Evolutionary conservation across 2,797 vertebrate genomes (phyloP).

Genomic region (Aselliscus stoliczkanus): DNA sequence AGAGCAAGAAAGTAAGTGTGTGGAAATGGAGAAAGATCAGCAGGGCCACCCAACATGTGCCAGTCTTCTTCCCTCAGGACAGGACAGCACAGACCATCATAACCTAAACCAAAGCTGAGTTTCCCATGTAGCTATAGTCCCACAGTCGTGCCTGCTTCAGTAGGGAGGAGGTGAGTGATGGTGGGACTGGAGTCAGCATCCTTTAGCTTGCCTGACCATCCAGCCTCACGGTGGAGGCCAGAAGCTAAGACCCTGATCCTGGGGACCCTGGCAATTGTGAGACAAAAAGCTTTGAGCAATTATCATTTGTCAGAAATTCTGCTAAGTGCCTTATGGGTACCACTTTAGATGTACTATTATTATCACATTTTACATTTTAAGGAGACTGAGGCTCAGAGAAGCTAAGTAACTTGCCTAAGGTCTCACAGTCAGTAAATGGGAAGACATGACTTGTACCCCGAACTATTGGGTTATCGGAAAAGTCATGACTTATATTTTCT

Average conservation of each 20-base stretch:
- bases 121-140: background rate
- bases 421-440: background rate
- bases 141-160: background rate
- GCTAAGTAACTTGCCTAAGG: background rate
- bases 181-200: rapidly evolving
- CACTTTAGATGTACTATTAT: background rate
- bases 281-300: background rate
- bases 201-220: background rate
- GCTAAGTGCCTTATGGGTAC: background rate
- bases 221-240: background rate
- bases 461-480: too few relatives aligned
- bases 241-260: background rate
- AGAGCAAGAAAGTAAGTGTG: background rate
- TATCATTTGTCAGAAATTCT: background rate
- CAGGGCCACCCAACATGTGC: rapidly evolving
- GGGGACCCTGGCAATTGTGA: background rate
- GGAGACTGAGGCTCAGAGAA: background rate
- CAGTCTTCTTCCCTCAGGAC: background rate
- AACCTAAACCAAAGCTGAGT: too few relatives aligned
- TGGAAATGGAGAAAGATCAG: background rate
- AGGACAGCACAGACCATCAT: too few relatives aligned
- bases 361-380: background rate
- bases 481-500: too few relatives aligned
- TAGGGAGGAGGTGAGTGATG: too few relatives aligned
- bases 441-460: background rate